phyloP scores from a whole-genome alignment of 2,888 invertebrate genomes.

The Catocala sponsa region DNA sequence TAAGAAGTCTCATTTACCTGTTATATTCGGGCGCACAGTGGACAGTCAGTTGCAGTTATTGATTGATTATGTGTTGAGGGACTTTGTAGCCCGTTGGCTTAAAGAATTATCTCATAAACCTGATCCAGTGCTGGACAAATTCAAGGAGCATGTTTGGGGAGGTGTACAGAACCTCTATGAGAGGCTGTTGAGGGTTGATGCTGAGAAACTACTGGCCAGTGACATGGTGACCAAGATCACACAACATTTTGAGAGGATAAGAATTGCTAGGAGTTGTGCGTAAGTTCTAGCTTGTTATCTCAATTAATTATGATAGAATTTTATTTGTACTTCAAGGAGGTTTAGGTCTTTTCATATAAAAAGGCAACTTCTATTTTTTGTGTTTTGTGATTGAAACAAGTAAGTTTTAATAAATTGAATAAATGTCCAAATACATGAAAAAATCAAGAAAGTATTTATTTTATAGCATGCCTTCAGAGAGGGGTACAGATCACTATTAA shows the following conservation, averaged over 20 bases:
- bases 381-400: too few relatives aligned
- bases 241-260: conserved; percentile 94
- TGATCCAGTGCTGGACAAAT: conserved; percentile 89
- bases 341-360: too few relatives aligned
- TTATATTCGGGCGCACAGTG: conserved; percentile 94
- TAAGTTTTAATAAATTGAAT: too few relatives aligned
- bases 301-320: neutral
- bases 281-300: conserved; percentile 79
- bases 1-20: conserved; percentile 89
- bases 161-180: conserved; percentile 92
- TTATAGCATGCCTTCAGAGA: too few relatives aligned
- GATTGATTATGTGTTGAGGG: conserved; percentile 93
- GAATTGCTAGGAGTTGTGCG: conserved; percentile 92
- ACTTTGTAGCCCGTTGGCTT: conserved; percentile 94
- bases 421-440: too few relatives aligned
- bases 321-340: neutral
- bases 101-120: conserved; percentile 91
- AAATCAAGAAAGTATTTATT: too few relatives aligned
- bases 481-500: too few relatives aligned
- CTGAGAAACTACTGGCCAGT: conserved; percentile 93
- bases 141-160: conserved; percentile 95
- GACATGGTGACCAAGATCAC: conserved; percentile 94
- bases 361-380: too few relatives aligned
- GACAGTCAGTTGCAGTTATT: conserved; percentile 95
- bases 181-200: conserved; percentile 92